phyloP scores from a whole-genome alignment of 2,113 vertebrate genomes.

The Salminus brasiliensis region DNA sequence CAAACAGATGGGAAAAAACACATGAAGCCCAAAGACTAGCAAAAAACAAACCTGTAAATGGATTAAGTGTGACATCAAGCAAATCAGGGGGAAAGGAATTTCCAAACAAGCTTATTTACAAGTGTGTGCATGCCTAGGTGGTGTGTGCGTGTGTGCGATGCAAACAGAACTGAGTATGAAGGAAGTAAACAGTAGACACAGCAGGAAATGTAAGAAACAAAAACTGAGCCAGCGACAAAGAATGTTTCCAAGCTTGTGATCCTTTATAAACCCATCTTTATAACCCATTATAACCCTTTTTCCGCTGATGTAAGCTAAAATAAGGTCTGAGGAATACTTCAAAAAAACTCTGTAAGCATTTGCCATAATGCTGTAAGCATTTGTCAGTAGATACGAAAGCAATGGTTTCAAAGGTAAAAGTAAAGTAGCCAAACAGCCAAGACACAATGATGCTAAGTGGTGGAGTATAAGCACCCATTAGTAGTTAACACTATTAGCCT shows the following conservation, averaged over 20 bases:
- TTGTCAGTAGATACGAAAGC: too few relatives aligned
- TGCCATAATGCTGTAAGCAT: too few relatives aligned
- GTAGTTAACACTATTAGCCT: too few relatives aligned
- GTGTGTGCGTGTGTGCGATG: conserved; percentile 12
- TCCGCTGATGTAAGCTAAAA: too few relatives aligned
- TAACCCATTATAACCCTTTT: too few relatives aligned
- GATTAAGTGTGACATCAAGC: conserved; percentile 11
- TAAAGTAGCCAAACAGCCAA: too few relatives aligned
- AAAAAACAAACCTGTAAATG: neutral
- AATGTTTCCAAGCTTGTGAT: neutral
- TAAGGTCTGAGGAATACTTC: too few relatives aligned
- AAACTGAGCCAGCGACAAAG: neutral
- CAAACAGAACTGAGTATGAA: neutral
- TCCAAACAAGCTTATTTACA: conserved; percentile 36
- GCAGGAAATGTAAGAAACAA: neutral
- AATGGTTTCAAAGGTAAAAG: too few relatives aligned
- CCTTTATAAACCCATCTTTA: neutral
- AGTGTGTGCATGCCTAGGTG: conserved; percentile 32
- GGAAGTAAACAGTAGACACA: conserved; percentile 16
- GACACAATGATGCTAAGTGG: too few relatives aligned
- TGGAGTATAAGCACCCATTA: too few relatives aligned
- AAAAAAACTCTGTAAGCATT: too few relatives aligned
- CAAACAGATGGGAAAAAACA: neutral
- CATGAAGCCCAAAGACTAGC: too few relatives aligned
- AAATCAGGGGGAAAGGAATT: conserved; percentile 44